These are phyloP conservation scores for Leucophenga maculata DNA, from an alignment of 2,888 invertebrate species.

Conservation along the genomic window DNA sequence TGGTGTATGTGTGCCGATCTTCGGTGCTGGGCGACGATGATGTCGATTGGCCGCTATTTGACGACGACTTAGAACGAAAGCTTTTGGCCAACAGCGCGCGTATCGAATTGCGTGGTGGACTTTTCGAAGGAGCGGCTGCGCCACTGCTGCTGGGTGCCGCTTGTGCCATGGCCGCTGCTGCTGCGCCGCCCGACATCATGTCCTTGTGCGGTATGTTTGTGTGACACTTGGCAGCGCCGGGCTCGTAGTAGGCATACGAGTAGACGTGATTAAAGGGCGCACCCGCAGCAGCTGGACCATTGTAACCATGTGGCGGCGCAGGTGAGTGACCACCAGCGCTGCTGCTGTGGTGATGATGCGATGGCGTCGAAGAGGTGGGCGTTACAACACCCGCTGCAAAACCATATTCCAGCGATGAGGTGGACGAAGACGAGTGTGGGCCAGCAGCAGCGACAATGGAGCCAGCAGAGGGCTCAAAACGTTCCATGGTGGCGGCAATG, in stretches of 20 bases:
- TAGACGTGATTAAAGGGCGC: slow-evolving; percentile 76
- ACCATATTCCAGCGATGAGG: slow-evolving; percentile 68
- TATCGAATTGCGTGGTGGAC: slow-evolving; percentile 71
- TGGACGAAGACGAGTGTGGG: slow-evolving; percentile 61
- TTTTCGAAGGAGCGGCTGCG: slow-evolving; percentile 61
- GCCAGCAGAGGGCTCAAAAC: slow-evolving; percentile 75
- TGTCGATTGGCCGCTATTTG: slow-evolving; percentile 61
- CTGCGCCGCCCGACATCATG: slow-evolving; percentile 41
- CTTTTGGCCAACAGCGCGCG: slow-evolving; percentile 69
- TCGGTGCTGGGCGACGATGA: slow-evolving; percentile 65
- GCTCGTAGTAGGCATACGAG: slow-evolving; percentile 88
- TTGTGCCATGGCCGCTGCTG: slow-evolving; percentile 42
- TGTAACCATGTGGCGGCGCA: slow-evolving; percentile 42
- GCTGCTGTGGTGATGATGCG: slow-evolving; percentile 45
- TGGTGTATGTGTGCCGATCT: slow-evolving; percentile 80
- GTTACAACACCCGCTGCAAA: slow-evolving; percentile 69
- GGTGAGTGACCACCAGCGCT: slow-evolving; percentile 19
- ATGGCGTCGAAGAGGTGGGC: slow-evolving; percentile 63
- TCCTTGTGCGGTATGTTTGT: slow-evolving; percentile 76
- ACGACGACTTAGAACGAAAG: slow-evolving; percentile 68
- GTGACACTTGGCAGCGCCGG: slow-evolving; percentile 77
- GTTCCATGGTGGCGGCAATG: slow-evolving; percentile 78
- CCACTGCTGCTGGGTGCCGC: slow-evolving; percentile 39
- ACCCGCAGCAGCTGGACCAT: slow-evolving; percentile 39
- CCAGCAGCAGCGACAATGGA: background rate